Evolutionary conservation across 2,797 vertebrate genomes (phyloP), one percentile per base, ranked within the genome.

Genomic region (Ictinia mississippiensis): DNA sequence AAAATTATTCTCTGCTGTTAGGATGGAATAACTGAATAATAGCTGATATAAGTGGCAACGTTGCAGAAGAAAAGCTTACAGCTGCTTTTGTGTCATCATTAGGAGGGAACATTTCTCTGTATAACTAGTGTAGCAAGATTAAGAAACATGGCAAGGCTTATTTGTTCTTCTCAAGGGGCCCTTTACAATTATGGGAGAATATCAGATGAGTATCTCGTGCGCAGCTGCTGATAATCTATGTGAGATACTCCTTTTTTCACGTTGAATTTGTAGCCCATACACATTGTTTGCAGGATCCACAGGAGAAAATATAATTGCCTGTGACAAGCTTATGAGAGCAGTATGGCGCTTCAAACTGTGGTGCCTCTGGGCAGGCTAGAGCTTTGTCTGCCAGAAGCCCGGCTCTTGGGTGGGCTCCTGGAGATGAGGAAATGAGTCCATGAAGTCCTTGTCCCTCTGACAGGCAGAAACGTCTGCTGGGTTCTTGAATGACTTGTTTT

Each of bases 61-160:
- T 49, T 79, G 86, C 91, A 88, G 89, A 86, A 96, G 95, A 92
- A 97, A 92, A 97, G 93, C 95, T 97, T 97, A 91, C 94, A 97
- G 90, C 90, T 96, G 95, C 96, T 93, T 96, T 96, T 94, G 96
- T 97, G 95, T 89, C 96, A 97, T 97, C 97, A 97, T 96, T 97
- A 96, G 90, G 90, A 96, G 56, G 0, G 11, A 96, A 55, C 59
- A 40, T 73, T 91, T 93, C 85, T 86, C 90, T 96, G 73, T 67
- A 37, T 94, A 97, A 95, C 93, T 81, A 89, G 75, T 89, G 93
- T 66, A 74, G 96, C 83, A 73, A 93, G 95, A 97, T 94, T 89
- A 97, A 92, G 94, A 89, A 94, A 94, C 94, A 83, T 88, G 89
- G 92, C 87, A 90, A 70, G 81, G 61, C 87, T 94, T 96, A 91